phyloP scores from a whole-genome alignment of 2,888 invertebrate genomes.

The Harpalus rubripes region DNA sequence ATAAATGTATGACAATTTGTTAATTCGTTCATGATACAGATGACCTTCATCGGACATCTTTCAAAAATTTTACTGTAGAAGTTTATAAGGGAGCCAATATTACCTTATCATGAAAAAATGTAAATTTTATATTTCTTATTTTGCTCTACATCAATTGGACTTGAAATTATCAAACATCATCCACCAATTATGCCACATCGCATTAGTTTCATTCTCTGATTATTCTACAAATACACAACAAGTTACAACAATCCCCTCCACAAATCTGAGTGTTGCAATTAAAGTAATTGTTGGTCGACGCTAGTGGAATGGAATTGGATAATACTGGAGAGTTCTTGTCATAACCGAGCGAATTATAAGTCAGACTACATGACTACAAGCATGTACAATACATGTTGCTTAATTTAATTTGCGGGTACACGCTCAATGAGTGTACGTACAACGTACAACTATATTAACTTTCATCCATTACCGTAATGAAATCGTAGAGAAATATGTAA shows the following conservation, averaged over 20 bases:
- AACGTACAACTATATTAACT: background rate
- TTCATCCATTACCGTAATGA: constrained; percentile 6
- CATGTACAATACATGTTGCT: background rate
- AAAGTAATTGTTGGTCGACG: constrained; percentile 13
- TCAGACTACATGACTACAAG: background rate
- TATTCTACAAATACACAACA: background rate
- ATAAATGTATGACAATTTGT: too few species aligned
- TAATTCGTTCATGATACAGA: too few species aligned
- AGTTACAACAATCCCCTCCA: background rate
- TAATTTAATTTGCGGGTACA: constrained; percentile 3
- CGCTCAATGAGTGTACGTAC: background rate
- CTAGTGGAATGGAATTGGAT: background rate
- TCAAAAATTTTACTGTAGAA: too few species aligned
- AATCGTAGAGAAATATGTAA: background rate
- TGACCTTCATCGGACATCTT: too few species aligned
- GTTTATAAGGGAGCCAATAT: too few species aligned
- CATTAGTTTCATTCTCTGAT: background rate
- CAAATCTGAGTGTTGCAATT: background rate
- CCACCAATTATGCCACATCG: background rate
- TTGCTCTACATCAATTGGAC: too few species aligned
- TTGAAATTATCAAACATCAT: background rate
- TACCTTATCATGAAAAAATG: too few species aligned
- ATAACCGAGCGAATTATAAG: background rate
- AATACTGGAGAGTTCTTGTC: constrained; percentile 2
- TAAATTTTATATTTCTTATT: too few species aligned